Evolutionary conservation across 2,888 invertebrate genomes (phyloP), one percentile per base, ranked within the genome.

Genomic region (Elysia crispata): DNA sequence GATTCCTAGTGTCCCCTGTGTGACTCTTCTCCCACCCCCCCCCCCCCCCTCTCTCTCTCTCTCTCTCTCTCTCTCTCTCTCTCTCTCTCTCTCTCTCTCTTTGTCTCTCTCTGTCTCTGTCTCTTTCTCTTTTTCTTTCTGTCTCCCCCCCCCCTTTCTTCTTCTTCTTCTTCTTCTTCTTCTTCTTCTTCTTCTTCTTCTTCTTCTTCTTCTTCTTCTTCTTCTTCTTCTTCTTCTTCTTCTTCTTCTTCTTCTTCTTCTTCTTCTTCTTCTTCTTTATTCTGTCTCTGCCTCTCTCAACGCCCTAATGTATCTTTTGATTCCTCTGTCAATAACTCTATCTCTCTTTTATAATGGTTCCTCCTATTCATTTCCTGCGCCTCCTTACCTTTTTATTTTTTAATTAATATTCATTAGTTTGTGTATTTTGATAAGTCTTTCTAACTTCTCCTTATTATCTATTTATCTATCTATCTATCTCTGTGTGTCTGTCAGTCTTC

Each of bases 31-130:
- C 64, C 23, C 64, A 11, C 64, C 23, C 64, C 23, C 64, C 23
- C 64, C 23, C 64, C 23, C 64, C 23, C 64, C 23, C 64, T 64
- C 64, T 64, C 64, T 64, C 64, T 64, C 64, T 64, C 64, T n/a
- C 64, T 64, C 64, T 64, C 64, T n/a, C 64, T 64, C 64, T 18
- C 18, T 18, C 64, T 64, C 18, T 64, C 64, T 18, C 18, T 64
- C 25, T 64, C 18, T 25, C 25, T 66, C 8, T 66, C 66, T 66
- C 25, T 66, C 66, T 66, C 66, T 25, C 18, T 15, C 66, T 1
- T 28, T 15, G 18, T 6, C 66, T 25, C 25, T 11, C 41, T 41
- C 41, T 41, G 41, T 41, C 11, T 11, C 11, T 41, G 3, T 41
- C 5, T 41, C 41, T 6, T 6, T 41, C 41, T 41, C 41, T 6